Conservation (phyloP, 2,113 vertebrate species). For the Hiodon alosoides region DNA sequence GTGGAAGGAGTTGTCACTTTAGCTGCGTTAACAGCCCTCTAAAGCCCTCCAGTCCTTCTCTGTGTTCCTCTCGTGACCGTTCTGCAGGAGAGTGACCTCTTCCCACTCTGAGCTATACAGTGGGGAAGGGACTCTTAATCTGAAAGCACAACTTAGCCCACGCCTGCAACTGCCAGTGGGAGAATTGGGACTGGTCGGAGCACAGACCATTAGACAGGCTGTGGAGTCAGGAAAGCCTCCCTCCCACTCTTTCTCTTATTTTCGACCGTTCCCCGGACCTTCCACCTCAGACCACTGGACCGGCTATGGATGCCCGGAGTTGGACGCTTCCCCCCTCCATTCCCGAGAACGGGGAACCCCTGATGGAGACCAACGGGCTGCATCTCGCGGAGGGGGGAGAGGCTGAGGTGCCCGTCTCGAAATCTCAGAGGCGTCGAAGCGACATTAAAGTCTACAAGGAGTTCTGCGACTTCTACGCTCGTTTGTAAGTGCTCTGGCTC, state of each 20-base stretch:
- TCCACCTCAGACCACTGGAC: background rate
- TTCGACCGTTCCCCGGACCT: background rate
- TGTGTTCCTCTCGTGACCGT: background rate
- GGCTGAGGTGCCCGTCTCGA: slow-evolving; percentile 78
- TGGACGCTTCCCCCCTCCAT: slow-evolving; percentile 58
- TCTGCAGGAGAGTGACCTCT: slow-evolving; percentile 43
- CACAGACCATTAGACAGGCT: background rate
- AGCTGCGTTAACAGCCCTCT: background rate
- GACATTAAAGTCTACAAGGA: slow-evolving; percentile 96
- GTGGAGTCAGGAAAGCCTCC: slow-evolving; percentile 34
- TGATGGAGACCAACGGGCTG: slow-evolving; percentile 45
- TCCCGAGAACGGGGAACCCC: slow-evolving; percentile 72
- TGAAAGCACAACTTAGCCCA: slow-evolving; percentile 55
- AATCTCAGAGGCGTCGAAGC: slow-evolving; percentile 82
- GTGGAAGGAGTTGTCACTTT: background rate
- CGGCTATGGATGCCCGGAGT: slow-evolving; percentile 63
- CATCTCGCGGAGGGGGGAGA: slow-evolving; percentile 53
- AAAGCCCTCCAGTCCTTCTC: background rate
- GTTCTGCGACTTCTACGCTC: slow-evolving; percentile 97
- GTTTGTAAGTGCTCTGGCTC: slow-evolving; percentile 75
- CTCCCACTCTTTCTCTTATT: slow-evolving; percentile 15
- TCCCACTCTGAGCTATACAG: slow-evolving; percentile 29
- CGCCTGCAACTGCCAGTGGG: background rate
- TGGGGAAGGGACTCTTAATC: slow-evolving; percentile 59
- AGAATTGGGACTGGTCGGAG: slow-evolving; percentile 9